phyloP scores from a whole-genome alignment of 2,797 vertebrate species.

The Spheniscus humboldti region DNA sequence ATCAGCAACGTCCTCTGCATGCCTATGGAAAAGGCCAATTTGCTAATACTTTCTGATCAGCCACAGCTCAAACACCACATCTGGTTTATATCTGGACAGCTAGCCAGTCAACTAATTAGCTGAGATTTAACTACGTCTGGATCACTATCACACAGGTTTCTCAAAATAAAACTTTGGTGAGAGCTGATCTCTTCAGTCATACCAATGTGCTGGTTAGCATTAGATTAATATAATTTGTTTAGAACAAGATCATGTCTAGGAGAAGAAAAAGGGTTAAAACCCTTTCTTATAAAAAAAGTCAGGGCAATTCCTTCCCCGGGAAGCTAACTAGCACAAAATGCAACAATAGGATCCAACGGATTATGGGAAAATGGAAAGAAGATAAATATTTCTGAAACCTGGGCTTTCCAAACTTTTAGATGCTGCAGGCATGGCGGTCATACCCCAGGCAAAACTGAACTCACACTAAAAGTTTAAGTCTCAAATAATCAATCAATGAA shows the following conservation, averaged over 20 bases:
- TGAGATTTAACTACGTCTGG: not conserved
- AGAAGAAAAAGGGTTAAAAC: not conserved
- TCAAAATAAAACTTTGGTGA: not conserved
- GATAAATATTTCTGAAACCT: not conserved
- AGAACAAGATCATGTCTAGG: not conserved
- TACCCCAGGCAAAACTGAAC: not conserved
- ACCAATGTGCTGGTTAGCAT: not conserved
- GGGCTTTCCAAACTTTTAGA: not conserved
- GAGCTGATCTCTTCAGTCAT: not conserved
- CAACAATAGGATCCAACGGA: not conserved
- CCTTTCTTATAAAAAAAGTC: not conserved
- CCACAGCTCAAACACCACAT: not conserved
- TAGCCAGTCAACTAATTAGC: not conserved
- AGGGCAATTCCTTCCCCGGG: not conserved
- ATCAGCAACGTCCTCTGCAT: not conserved
- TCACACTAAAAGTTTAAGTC: not conserved
- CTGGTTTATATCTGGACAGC: not conserved
- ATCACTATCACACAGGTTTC: not conserved
- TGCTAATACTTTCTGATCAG: not conserved
- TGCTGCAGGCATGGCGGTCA: not conserved
- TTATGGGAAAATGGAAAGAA: not conserved
- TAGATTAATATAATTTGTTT: not conserved
- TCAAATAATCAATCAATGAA: not conserved
- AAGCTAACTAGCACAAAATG: not conserved
- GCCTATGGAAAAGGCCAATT: not conserved